Base-by-base conservation (phyloP, 2,797 vertebrate genomes). In the Acomys russatus region DNA sequence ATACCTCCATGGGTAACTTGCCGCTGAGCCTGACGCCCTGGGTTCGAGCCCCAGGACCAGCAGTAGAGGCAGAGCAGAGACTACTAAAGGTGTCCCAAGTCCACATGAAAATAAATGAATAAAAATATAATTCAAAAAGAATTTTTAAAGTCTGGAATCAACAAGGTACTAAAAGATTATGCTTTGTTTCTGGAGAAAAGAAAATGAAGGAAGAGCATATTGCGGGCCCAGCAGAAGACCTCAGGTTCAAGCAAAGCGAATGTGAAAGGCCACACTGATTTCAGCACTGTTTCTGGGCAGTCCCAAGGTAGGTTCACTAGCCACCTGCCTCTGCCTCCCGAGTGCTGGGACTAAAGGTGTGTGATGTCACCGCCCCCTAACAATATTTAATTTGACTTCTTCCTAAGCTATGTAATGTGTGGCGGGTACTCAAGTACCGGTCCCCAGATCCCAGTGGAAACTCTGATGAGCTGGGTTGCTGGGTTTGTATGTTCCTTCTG, bases 201-300 rank as follows among this genome's bases (percentile, higher is more conserved):
- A 25, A 14, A 59, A 22, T 33, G 17, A 33, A 63, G 23, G 35
- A 51, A 63, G 9, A 35, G 63, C 30, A 8, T 63, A 94, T 80
- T 93, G 83, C 77, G 95, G 95, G 89, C 38, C 66, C 84, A 78
- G 49, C 91, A 23, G 91, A 97, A 97, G 77, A 80, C 76, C 95
- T 96, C 84, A 88, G 89, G 91, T 90, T n/a, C 56, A 96, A 96
- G 83, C 35, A 84, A 93, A 96, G 56, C 44, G 2, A 97, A 20
- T 97, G 23, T 56, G 94, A 90, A 96, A 87, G 61, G 84, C 87
- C 96, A 56, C 97, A 93, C 71, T 96, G 84, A 96, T 95, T 96
- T 68, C 56, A 87, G 71, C 3, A 51, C 51, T 30, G 86, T 96
- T 79, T 64, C 33, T 95, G 49, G 66, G 38, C 86, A 96, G 83